These are phyloP conservation scores for Subacronicta megacephala DNA, from an alignment of 2,888 invertebrate species.

Conservation along the genomic window DNA sequence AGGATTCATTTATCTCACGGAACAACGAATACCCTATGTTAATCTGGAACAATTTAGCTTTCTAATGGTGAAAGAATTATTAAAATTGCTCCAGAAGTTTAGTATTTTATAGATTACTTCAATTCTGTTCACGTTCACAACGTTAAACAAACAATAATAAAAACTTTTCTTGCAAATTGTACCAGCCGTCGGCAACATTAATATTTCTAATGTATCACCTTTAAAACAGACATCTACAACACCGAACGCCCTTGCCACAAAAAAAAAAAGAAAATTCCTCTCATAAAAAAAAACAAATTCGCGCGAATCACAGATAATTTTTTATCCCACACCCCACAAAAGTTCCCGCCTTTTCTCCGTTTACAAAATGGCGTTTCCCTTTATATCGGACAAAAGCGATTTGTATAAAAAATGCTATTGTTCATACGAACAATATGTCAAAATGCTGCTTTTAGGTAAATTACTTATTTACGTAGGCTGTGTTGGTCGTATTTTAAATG, in stretches of 20 bases:
- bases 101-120: too few relatives aligned
- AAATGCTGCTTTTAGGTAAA: conserved; percentile 72
- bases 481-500: conserved; percentile 39
- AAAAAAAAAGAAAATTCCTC: conserved; percentile 37
- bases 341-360: conserved; percentile 49
- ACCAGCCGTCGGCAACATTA: conserved; percentile 19
- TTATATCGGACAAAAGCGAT: conserved; percentile 72
- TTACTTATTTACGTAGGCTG: conserved; percentile 65
- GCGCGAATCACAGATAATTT: conserved; percentile 57
- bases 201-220: conserved; percentile 35
- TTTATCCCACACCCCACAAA: conserved; percentile 52
- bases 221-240: conserved; percentile 40
- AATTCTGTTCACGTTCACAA: background rate
- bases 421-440: conserved; percentile 77
- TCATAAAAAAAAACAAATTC: conserved; percentile 50
- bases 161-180: conserved; percentile 9
- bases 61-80: too few relatives aligned
- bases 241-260: conserved; percentile 34
- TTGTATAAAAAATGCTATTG: conserved; percentile 78
- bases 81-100: too few relatives aligned
- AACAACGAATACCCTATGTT: too few relatives aligned
- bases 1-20: too few relatives aligned
- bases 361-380: conserved; percentile 60
- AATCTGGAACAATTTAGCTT: too few relatives aligned
- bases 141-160: conserved; percentile 10